These are phyloP conservation scores for Eidolon dupreanum DNA, from an alignment of 2,797 vertebrate species.

Conservation along the genomic window DNA sequence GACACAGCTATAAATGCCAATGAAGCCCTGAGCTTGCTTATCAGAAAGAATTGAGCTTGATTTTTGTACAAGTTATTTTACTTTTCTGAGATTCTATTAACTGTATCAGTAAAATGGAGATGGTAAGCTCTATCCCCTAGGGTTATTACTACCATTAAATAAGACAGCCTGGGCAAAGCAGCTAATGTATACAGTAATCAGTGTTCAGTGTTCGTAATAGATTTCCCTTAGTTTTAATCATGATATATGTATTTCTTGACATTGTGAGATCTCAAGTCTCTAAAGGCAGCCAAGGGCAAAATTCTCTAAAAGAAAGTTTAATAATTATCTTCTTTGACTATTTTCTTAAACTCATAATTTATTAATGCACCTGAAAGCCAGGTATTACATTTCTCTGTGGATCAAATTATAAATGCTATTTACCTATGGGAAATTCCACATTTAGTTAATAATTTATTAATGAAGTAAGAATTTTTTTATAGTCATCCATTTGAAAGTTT, in stretches of 20 bases:
- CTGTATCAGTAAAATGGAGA: neutral
- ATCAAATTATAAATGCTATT: slow-evolving; percentile 40
- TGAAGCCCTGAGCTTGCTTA: neutral
- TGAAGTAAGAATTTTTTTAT: neutral
- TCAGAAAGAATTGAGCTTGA: neutral
- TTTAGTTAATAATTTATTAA: slow-evolving; percentile 50
- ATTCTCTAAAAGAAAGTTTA: neutral
- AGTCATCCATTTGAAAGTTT: slow-evolving; percentile 1
- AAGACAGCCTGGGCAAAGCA: neutral
- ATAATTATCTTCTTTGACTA: slow-evolving; percentile 12
- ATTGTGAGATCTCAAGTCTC: neutral
- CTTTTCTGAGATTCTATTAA: neutral
- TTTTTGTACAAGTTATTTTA: neutral
- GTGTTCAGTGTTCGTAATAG: neutral
- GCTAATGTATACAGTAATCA: neutral
- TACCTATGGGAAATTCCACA: slow-evolving; percentile 42
- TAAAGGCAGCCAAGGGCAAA: slow-evolving; percentile 28
- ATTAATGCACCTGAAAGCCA: slow-evolving; percentile 9
- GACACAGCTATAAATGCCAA: neutral
- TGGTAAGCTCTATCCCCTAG: neutral
- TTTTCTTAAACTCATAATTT: slow-evolving; percentile 39
- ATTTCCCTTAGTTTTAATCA: neutral
- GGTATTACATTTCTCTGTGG: neutral
- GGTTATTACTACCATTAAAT: neutral
- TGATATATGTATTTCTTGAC: neutral